These are phyloP conservation scores for Trematocara marginatum DNA, from an alignment of 2,113 vertebrate species.

Conservation along the genomic window DNA sequence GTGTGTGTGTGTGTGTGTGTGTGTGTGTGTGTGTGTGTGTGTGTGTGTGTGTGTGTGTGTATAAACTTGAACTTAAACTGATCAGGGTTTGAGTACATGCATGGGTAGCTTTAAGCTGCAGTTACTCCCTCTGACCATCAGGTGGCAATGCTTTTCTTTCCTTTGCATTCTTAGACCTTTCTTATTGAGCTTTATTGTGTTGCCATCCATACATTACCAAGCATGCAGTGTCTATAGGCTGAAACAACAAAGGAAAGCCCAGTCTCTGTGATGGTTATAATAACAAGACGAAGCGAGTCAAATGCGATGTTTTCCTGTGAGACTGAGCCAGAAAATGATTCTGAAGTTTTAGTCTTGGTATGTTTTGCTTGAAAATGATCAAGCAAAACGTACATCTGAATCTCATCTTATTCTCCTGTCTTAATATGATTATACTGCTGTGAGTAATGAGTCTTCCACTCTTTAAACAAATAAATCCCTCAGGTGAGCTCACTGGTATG, in stretches of 20 bases:
- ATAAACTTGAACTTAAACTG: background rate
- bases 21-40: too few species aligned
- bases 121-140: conserved; percentile 28
- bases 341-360: background rate
- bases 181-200: background rate
- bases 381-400: background rate
- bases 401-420: background rate
- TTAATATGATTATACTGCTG: conserved; percentile 8
- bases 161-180: background rate
- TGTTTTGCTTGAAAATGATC: background rate
- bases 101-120: background rate
- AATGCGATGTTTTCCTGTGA: background rate
- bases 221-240: conserved; percentile 36
- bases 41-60: too few species aligned
- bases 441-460: conserved; percentile 33
- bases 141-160: conserved; percentile 63
- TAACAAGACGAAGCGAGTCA: conserved; percentile 8
- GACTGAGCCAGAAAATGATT: background rate
- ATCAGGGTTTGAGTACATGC: background rate
- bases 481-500: conserved; percentile 47
- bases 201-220: conserved; percentile 56
- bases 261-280: conserved; percentile 18
- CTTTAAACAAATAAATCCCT: conserved; percentile 43
- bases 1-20: too few species aligned
- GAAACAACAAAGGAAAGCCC: conserved; percentile 55